These are phyloP conservation scores for Dissostichus mawsoni DNA, from an alignment of 2,113 vertebrate genomes.

Conservation along the genomic window DNA sequence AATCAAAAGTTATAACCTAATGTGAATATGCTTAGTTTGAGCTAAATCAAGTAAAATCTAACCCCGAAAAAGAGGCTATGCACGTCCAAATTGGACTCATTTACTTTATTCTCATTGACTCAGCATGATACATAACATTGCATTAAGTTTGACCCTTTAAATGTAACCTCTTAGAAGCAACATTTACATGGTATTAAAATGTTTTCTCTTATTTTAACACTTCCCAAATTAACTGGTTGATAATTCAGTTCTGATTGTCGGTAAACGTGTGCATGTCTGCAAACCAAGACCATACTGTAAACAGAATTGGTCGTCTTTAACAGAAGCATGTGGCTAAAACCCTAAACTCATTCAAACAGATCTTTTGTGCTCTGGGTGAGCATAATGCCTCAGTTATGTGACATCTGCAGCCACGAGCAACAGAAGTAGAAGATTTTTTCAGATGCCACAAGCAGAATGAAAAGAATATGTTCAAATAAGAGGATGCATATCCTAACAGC, in stretches of 20 bases:
- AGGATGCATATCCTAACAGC: background rate
- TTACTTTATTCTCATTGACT: too few relatives aligned
- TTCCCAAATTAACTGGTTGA: too few relatives aligned
- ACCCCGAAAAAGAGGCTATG: too few relatives aligned
- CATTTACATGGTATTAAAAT: too few relatives aligned
- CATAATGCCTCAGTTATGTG: constrained; percentile 31
- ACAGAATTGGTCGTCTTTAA: background rate
- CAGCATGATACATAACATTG: too few relatives aligned
- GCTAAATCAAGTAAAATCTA: too few relatives aligned
- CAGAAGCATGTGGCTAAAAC: background rate
- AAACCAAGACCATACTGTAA: background rate
- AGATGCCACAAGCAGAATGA: constrained; percentile 31
- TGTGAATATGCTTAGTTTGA: too few relatives aligned
- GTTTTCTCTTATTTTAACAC: too few relatives aligned
- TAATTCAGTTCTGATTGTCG: background rate
- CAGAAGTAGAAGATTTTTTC: constrained; percentile 38
- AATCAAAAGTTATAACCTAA: too few relatives aligned
- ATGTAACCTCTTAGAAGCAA: too few relatives aligned
- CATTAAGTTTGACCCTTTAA: too few relatives aligned
- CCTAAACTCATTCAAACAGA: constrained; percentile 2
- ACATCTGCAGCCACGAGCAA: constrained; percentile 31
- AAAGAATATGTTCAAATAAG: constrained; percentile 11
- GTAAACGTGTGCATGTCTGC: background rate
- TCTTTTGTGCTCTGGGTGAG: constrained; percentile 33
- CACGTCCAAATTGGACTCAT: too few relatives aligned